phyloP scores from a whole-genome alignment of 2,888 invertebrate species.

The Phortica magna region DNA sequence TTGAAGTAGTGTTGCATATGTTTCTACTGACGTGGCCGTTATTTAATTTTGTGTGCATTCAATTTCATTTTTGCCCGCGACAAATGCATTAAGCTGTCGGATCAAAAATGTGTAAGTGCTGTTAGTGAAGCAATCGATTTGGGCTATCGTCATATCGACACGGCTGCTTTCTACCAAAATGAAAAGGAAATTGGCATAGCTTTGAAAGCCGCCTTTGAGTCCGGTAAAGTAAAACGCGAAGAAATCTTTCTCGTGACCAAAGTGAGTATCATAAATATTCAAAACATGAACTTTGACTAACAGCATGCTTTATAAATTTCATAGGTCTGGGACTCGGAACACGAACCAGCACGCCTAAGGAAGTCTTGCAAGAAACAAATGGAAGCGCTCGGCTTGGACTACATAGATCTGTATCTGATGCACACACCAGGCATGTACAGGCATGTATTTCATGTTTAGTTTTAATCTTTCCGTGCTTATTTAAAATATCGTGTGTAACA shows the following conservation, averaged over 20 bases:
- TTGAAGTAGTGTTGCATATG: background rate
- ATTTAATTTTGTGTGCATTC: background rate
- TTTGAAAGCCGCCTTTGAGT: slow-evolving; percentile 80
- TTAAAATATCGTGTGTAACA: slow-evolving; percentile 53
- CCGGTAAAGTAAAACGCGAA: slow-evolving; percentile 82
- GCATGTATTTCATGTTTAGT: slow-evolving; percentile 61
- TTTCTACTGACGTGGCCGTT: background rate
- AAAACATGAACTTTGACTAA: background rate
- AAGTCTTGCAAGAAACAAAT: slow-evolving; percentile 81
- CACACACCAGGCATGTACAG: slow-evolving; percentile 88
- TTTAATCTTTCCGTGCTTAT: too few species aligned
- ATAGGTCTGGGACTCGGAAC: slow-evolving; percentile 68
- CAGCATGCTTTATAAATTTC: slow-evolving; percentile 9
- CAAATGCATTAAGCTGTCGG: slow-evolving; percentile 80
- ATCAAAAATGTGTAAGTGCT: slow-evolving; percentile 82
- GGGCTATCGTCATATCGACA: slow-evolving; percentile 86
- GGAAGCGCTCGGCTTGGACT: slow-evolving; percentile 82
- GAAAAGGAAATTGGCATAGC: slow-evolving; percentile 84
- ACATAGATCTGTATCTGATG: slow-evolving; percentile 88
- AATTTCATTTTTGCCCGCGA: background rate
- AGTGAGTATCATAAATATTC: slow-evolving; percentile 47
- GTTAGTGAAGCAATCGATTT: slow-evolving; percentile 84
- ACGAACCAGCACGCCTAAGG: slow-evolving; percentile 60
- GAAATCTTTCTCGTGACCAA: slow-evolving; percentile 83
- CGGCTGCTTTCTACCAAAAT: slow-evolving; percentile 82